A percentile compares a stretch with the other conserved stretches of the same genome.
Conservation (phyloP, 2,113 vertebrate genomes). For the Stomatorhinus ivindoensis region DNA sequence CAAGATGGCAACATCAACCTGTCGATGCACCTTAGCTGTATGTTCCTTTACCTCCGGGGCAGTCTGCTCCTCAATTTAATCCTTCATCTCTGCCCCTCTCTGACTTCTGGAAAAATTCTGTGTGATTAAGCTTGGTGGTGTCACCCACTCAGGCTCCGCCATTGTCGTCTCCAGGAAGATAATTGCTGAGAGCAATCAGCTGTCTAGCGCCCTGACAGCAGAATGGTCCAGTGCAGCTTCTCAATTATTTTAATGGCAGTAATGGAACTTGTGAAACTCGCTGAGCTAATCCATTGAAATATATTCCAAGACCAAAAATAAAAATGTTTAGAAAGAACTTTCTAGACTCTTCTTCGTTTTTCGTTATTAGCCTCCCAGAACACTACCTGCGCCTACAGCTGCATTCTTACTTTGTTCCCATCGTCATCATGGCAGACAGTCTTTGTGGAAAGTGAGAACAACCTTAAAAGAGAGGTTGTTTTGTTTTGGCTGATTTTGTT, state of each 20-base stretch:
- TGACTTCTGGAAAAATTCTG: not conserved
- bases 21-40: not conserved
- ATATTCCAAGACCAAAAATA: conserved; percentile 23
- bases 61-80: not conserved
- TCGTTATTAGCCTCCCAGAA: not conserved
- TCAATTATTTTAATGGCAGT: conserved; percentile 39
- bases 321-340: conserved; percentile 25
- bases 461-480: not conserved
- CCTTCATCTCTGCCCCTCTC: not conserved
- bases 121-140: not conserved
- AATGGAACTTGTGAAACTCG: conserved; percentile 31
- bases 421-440: not conserved
- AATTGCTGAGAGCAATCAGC: conserved; percentile 37
- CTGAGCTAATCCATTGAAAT: conserved; percentile 37
- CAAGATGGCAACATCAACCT: not conserved
- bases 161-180: conserved; percentile 19
- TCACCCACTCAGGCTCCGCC: not conserved
- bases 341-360: not conserved
- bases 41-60: not conserved
- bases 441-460: not conserved
- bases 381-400: not conserved
- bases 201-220: conserved; percentile 29
- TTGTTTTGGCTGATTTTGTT: not conserved
- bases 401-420: not conserved
- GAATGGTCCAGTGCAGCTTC: conserved; percentile 29